A percentile compares a stretch with the other conserved stretches of the same genome.
Conservation (phyloP, 2,113 vertebrate genomes). For the Arothron firmamentum region DNA sequence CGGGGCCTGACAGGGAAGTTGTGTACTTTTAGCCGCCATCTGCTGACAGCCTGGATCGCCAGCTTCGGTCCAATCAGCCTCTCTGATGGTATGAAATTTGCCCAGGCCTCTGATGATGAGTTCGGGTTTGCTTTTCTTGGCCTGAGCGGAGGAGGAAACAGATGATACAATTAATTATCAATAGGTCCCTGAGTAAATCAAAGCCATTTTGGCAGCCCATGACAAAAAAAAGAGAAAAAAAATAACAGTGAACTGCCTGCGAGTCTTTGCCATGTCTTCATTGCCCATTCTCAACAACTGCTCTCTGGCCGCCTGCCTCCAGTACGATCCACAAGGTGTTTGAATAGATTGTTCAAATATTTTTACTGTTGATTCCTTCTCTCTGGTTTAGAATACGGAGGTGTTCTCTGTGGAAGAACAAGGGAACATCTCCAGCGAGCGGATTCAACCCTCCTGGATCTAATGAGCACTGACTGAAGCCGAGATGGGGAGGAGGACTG, state of each 20-base stretch:
- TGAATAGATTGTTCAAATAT: slow-evolving; percentile 84
- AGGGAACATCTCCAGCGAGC: slow-evolving; percentile 59
- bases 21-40: slow-evolving; percentile 67
- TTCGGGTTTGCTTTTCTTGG: slow-evolving; percentile 75
- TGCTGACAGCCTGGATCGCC: slow-evolving; percentile 65
- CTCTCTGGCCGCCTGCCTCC: slow-evolving; percentile 73
- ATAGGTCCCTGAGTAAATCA: slow-evolving; percentile 79
- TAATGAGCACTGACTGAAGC: slow-evolving; percentile 69
- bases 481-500: slow-evolving; percentile 53
- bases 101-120: slow-evolving; percentile 70
- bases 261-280: slow-evolving; percentile 69
- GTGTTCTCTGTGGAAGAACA: slow-evolving; percentile 40
- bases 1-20: slow-evolving; percentile 49
- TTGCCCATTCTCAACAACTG: slow-evolving; percentile 82
- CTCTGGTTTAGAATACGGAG: slow-evolving; percentile 53
- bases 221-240: slow-evolving; percentile 62
- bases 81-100: slow-evolving; percentile 63
- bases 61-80: slow-evolving; percentile 58
- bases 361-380: slow-evolving; percentile 74
- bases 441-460: slow-evolving; percentile 58
- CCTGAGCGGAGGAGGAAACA: slow-evolving; percentile 73
- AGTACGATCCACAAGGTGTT: slow-evolving; percentile 77
- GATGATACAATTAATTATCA: slow-evolving; percentile 84
- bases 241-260: slow-evolving; percentile 56
- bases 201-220: slow-evolving; percentile 77